phyloP scores from a whole-genome alignment of 1,140 invertebrate species.

The Whitmania pigra region DNA sequence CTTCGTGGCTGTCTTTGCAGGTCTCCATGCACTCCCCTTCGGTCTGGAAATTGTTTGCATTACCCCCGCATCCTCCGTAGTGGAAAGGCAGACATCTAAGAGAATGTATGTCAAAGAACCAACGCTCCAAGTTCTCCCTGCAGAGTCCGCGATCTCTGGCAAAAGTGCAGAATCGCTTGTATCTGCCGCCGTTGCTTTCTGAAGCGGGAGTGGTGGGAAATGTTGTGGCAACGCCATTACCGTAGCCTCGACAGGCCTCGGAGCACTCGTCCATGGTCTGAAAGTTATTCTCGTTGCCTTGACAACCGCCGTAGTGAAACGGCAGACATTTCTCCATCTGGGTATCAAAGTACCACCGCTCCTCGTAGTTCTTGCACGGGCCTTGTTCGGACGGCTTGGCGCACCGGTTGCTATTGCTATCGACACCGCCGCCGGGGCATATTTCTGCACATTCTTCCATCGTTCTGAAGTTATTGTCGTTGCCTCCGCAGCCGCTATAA shows the following conservation, averaged over 20 bases:
- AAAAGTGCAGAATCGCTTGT: constrained; percentile 70
- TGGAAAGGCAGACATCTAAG: constrained; percentile 45
- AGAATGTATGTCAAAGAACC: constrained; percentile 71
- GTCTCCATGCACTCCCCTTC: constrained; percentile 20
- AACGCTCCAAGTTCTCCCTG: constrained; percentile 53
- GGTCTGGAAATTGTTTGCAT: constrained; percentile 18
- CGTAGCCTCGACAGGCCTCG: constrained; percentile 19
- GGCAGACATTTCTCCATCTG: constrained; percentile 27
- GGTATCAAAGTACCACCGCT: constrained; percentile 30
- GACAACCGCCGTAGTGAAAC: constrained; percentile 35
- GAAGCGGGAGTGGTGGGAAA: constrained; percentile 57
- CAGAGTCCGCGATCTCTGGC: constrained; percentile 60
- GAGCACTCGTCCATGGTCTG: constrained; percentile 27
- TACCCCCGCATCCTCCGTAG: constrained; percentile 12
- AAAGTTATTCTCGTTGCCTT: constrained; percentile 34
- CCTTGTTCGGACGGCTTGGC: neutral
- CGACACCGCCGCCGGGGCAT: neutral
- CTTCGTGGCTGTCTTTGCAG: constrained; percentile 29
- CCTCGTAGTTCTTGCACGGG: constrained; percentile 19
- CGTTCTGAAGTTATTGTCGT: constrained; percentile 24
- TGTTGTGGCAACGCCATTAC: neutral
- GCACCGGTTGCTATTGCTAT: neutral
- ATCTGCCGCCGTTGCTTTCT: constrained; percentile 63
- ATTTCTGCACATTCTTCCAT: constrained; percentile 22
- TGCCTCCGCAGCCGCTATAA: constrained; percentile 26